Conservation (phyloP, 1,140 invertebrate genomes). For the Myzus persicae region DNA sequence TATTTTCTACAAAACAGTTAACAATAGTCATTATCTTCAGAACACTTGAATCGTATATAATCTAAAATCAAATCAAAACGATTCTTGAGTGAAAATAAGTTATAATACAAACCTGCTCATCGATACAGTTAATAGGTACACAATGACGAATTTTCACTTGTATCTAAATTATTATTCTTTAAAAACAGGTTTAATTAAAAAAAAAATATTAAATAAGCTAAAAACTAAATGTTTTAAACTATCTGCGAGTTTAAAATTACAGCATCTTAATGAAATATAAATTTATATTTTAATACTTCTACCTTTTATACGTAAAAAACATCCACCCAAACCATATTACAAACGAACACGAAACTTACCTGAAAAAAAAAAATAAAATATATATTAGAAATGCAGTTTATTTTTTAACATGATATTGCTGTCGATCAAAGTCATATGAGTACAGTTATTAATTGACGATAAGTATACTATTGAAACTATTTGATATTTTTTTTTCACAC, state of each 20-base stretch:
- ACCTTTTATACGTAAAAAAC: not conserved
- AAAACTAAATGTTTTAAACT: not conserved
- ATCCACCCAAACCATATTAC: not conserved
- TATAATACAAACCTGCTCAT: not conserved
- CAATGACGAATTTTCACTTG: not conserved
- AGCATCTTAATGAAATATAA: not conserved
- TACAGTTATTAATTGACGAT: not conserved
- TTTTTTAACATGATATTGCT: not conserved
- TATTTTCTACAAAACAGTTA: not conserved
- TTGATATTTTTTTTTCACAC: not conserved
- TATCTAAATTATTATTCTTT: too few species aligned
- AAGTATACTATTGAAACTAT: not conserved
- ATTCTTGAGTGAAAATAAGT: too few species aligned
- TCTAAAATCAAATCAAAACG: not conserved
- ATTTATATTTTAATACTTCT: not conserved
- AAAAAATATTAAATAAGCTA: not conserved
- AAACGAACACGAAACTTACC: slow-evolving; percentile 31
- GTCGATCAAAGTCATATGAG: not conserved
- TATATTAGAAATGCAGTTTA: not conserved
- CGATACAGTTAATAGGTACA: not conserved
- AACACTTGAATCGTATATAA: not conserved
- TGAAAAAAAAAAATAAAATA: slow-evolving; percentile 16
- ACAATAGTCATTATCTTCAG: not conserved
- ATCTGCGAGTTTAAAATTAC: not conserved
- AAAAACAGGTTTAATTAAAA: not conserved